Percentiles rank a stretch among this genome's conserved stretches.
Conservation (phyloP, 1,140 invertebrate species). For the Drosophila athabasca region DNA sequence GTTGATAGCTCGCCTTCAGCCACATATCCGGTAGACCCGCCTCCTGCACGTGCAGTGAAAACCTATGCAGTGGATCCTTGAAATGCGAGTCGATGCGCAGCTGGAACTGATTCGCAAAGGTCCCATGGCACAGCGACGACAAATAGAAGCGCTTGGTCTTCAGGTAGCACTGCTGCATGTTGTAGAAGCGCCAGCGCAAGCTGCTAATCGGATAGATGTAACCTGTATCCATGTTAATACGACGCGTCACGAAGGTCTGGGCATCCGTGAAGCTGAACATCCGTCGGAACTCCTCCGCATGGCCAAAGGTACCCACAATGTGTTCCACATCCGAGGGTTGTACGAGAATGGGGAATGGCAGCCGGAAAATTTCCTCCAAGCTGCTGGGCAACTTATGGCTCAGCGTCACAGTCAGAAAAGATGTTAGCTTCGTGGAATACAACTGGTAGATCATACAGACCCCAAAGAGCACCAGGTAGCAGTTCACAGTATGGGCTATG, state of each 20-base stretch:
- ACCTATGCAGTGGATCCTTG: conserved; percentile 52
- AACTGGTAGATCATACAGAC: conserved; percentile 40
- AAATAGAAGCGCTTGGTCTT: conserved; percentile 57
- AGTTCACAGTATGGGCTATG: neutral
- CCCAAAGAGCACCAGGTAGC: conserved; percentile 17
- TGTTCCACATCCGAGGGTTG: conserved; percentile 30
- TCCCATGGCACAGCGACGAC: conserved; percentile 54
- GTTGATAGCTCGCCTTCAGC: conserved; percentile 16
- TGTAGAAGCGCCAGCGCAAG: conserved; percentile 52
- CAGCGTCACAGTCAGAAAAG: conserved; percentile 47
- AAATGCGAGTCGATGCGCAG: conserved; percentile 62
- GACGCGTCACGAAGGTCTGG: conserved; percentile 25
- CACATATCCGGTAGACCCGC: conserved; percentile 39
- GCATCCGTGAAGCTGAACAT: conserved; percentile 19
- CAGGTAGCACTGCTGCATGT: conserved; percentile 50
- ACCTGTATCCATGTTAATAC: conserved; percentile 33
- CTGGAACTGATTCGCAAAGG: conserved; percentile 63
- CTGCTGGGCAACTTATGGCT: neutral
- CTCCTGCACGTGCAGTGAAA: conserved; percentile 44
- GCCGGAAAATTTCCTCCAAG: conserved; percentile 28
- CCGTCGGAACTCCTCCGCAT: conserved; percentile 27
- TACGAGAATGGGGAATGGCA: conserved; percentile 43
- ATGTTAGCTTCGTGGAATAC: conserved; percentile 55
- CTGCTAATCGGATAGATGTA: conserved; percentile 64
- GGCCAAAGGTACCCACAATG: conserved; percentile 54